These are phyloP conservation scores for Muscicapa adusta DNA, from an alignment of 2,113 vertebrate genomes.

Conservation along the genomic window DNA sequence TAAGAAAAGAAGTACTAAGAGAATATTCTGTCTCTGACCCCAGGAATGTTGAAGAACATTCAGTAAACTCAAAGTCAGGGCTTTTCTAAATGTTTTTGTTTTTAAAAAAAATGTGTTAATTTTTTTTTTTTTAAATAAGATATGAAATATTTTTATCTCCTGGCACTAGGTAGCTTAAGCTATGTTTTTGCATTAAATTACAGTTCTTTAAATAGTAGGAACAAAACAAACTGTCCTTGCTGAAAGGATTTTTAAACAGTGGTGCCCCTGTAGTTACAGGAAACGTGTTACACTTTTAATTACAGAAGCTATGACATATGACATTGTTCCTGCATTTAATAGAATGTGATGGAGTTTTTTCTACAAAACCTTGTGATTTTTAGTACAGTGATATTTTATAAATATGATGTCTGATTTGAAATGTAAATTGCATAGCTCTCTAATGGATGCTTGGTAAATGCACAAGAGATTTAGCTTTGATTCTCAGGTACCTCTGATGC, in stretches of 20 bases:
- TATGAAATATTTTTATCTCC: background rate
- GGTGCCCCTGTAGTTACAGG: conserved; percentile 15
- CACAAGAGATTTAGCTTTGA: conserved; percentile 56
- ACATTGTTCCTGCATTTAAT: conserved; percentile 64
- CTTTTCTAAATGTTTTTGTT: background rate
- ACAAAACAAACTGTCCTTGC: background rate
- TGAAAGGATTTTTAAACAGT: conserved; percentile 42
- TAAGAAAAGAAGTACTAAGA: background rate
- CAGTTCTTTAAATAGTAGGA: background rate
- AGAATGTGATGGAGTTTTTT: conserved; percentile 53
- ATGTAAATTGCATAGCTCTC: conserved; percentile 25
- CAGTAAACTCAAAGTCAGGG: background rate
- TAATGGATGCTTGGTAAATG: conserved; percentile 51
- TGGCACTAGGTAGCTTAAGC: background rate
- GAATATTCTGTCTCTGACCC: background rate
- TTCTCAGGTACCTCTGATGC: conserved; percentile 71
- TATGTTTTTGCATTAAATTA: background rate
- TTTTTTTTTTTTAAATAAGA: background rate
- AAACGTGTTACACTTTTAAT: background rate
- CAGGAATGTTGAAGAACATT: background rate
- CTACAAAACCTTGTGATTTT: conserved; percentile 48
- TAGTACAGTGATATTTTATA: conserved; percentile 51
- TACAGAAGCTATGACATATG: background rate
- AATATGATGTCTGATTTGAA: conserved; percentile 26
- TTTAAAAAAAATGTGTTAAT: background rate